phyloP scores from a whole-genome alignment of 2,888 invertebrate species.

The Tetrapedia diversipes region DNA sequence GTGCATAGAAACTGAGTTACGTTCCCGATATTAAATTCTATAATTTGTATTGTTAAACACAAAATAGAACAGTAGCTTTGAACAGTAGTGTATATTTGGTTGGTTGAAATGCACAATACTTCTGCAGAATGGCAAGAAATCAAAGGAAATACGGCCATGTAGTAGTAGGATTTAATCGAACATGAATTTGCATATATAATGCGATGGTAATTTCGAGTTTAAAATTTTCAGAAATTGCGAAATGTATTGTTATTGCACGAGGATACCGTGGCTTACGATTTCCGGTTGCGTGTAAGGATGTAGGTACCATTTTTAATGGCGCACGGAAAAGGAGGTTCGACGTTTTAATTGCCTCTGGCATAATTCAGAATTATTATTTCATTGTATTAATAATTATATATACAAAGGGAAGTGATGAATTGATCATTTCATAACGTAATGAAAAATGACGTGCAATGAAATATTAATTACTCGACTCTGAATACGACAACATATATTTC shows the following conservation, averaged over 20 bases:
- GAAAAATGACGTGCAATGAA: no score
- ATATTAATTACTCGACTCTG: neutral
- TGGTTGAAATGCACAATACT: conserved; percentile 25
- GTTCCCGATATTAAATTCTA: no score
- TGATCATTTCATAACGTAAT: no score
- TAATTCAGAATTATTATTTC: no score
- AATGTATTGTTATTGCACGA: conserved; percentile 29
- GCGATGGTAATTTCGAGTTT: conserved; percentile 18
- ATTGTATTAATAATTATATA: no score
- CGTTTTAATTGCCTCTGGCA: neutral
- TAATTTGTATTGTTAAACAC: no score
- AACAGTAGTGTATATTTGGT: no score
- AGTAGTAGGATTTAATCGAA: conserved; percentile 38
- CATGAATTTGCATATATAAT: conserved; percentile 44
- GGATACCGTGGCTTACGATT: conserved; percentile 17
- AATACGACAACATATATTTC: no score
- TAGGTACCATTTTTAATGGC: conserved; percentile 4
- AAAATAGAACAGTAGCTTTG: no score
- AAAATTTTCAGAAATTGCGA: conserved; percentile 37
- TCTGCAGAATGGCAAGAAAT: conserved; percentile 40
- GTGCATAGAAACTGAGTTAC: no score
- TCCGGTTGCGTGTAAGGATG: conserved; percentile 17
- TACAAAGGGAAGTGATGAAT: no score
- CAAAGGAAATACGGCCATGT: conserved; percentile 31
- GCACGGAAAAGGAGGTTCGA: neutral